A percentile compares a stretch with the other conserved stretches of the same genome.
Conservation (phyloP, 1,140 invertebrate species). For the Drosophila repleta region DNA sequence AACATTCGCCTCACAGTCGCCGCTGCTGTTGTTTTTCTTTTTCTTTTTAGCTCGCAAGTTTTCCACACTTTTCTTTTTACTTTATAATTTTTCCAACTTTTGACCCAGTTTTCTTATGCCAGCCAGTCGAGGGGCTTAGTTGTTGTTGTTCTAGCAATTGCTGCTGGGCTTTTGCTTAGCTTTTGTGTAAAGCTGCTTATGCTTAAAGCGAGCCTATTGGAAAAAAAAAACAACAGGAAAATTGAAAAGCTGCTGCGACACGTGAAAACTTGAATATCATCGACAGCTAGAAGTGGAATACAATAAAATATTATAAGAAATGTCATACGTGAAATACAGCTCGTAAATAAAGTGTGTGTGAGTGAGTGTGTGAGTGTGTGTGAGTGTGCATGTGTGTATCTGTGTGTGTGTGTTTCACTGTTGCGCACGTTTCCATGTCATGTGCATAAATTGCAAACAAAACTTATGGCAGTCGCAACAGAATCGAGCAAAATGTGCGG, state of each 20-base stretch:
- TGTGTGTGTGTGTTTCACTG: neutral
- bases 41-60: constrained; percentile 57
- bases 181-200: constrained; percentile 19
- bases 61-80: constrained; percentile 72
- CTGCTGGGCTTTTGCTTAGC: constrained; percentile 8
- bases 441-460: constrained; percentile 69
- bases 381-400: constrained; percentile 9
- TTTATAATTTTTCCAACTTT: constrained; percentile 80
- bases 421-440: constrained; percentile 71
- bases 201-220: constrained; percentile 25
- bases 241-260: constrained; percentile 3
- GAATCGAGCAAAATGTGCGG: neutral
- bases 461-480: constrained; percentile 28
- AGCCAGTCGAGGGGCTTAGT: constrained; percentile 13
- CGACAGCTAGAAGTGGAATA: constrained; percentile 13
- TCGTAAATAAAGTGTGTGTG: constrained; percentile 30
- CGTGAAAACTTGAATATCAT: constrained; percentile 23
- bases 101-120: constrained; percentile 64
- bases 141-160: constrained; percentile 14
- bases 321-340: constrained; percentile 26
- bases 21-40: constrained; percentile 35
- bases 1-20: constrained; percentile 49
- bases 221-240: neutral
- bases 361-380: constrained; percentile 11
- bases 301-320: constrained; percentile 27